Evolutionary conservation across 1,140 invertebrate species (phyloP), one percentile per base, ranked within the genome.

Genomic region (Drosophila sproati): DNA sequence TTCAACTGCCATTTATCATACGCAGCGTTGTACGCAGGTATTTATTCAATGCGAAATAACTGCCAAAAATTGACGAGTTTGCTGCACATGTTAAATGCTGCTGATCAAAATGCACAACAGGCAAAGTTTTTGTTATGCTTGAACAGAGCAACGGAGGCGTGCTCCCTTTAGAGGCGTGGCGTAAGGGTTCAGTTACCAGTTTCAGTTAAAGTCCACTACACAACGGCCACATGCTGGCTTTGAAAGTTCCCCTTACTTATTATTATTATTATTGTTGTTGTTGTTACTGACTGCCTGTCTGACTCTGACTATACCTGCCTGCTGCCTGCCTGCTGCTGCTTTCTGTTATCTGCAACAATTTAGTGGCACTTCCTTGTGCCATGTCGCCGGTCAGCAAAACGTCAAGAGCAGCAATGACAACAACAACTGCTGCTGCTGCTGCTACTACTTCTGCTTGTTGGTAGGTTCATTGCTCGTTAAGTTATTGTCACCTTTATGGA

Each of bases 391-490:
- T 87, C 72, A 74, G 41, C 75, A 62, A 37, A 64, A 73, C 63
- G 66, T 62, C 68, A 70, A 41, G 48, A 47, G 48, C 69, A 74
- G 57, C 62, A 74, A 47, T 50, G 32, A 31, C 78, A 64, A 60
- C 54, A 80, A 62, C 37, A 55, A 59, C 51, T 67, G 32, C 71
- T 56, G 8, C 8, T 48, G 51, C 47, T 20, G 20, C 20, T 12
- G 12, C 71, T 56, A 5, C 8, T 48, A 43, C 47, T 20, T 0
- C 20, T 12, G 12, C 20, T 70, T 66, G 34, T 57, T 57, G 52
- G 52, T 77, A 78, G 68, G 87, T 91, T 90, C 87, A 91, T 91
- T 91, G 87, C 88, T 91, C 87, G 82, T 91, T 91, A 83, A 82
- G 80, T 91, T 91, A 91, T 91, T 91, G 87, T 91, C 85, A 89